Base-by-base conservation (phyloP, 2,797 vertebrate genomes). In the Xiphorhynchus erythropygius region DNA sequence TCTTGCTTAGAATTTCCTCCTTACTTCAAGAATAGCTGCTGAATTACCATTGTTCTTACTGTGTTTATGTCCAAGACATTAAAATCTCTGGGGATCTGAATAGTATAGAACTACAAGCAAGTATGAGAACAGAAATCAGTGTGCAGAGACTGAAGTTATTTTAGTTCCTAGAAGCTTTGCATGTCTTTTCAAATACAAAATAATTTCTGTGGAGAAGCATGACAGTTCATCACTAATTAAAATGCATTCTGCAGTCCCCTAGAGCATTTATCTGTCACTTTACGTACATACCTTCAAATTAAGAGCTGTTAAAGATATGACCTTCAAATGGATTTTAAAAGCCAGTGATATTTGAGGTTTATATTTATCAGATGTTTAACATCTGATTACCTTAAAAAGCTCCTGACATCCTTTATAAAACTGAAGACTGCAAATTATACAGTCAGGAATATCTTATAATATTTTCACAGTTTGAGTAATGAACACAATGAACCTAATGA, bases 221-320 rank as follows among this genome's bases (percentile, higher is more conserved):
- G 84, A 79, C 84, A 85, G 90, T 80, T 93, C 49, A 41, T 60
- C 28, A 79, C 53, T 96, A 91, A 94, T 95, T 97, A 94, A 95
- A 95, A 89, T 55, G 25, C 42, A 65, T 87, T 69, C 81, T 89
- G 39, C 49, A 81, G 68, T 25, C 52, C 78, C 13, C 60, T 87
- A 30, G 68, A 64, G 76, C 86, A 33, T 87, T 90, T 33, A 79
- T 74, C 59, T 95, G 84, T 81, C 86, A 86, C 56, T 80, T 90
- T 93, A 46, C n/a, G 78, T 76, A 57, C 35, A 32, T 89, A 65
- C 41, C 39, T 67, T 83, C 42, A 65, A 74, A 86, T 81, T 76
- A 55, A 63, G 82, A 77, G 6, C 19, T 1, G 37, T 78, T 68
- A 68, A 94, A 89, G 68, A 89, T 41, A 67, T 44, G 62, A 90